Evolutionary conservation across 2,113 vertebrate species (phyloP), one percentile per base, ranked within the genome.

Genomic region (Amphiprion percula): DNA sequence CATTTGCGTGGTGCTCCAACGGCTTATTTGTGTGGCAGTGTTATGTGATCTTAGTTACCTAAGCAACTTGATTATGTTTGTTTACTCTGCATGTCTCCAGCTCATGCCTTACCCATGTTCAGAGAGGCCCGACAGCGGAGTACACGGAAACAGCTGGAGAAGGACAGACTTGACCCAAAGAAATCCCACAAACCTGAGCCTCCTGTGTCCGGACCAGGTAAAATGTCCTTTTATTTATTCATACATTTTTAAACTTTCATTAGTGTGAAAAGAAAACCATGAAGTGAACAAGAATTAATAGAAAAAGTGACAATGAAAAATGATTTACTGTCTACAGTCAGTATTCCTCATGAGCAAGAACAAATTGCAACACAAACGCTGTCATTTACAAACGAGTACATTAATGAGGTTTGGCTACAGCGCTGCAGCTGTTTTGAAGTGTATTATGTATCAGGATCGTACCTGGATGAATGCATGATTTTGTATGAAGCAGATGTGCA

Each of bases 171-270:
- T 46, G 98, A 99, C 80, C 98, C 98, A 1, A 81, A 96, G 88
- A 98, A 97, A 87, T 99, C 97, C 65, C 97, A 99, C 94, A 99
- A 99, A 86, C 98, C 98, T 0, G 98, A 99, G 78, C 98, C 98
- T 58, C 98, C 98, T 0, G 96, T 99, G 16, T 98, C 98, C 16
- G 98, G 98, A 88, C 98, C 98, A 96, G 98, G 97, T 99, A 91
- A 89, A 4, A 4, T 63, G 28, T 21, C 16, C n/a, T 30, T 59
- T 24, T 61, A 62, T 33, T 15, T 68, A 10, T 60, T 24, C 30
- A 30, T 30, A 4, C 28, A 30, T 30, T 30, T 30, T 30, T 30
- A 30, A 21, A 14, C 19, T 9, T 30, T 17, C 44, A 12, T 33
- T 28, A 4, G 26, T 19, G n/a, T 2, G 12, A 39, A 82, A 55